Evolutionary conservation across 1,140 invertebrate genomes (phyloP).

Genomic region (Laupala kohalensis): DNA sequence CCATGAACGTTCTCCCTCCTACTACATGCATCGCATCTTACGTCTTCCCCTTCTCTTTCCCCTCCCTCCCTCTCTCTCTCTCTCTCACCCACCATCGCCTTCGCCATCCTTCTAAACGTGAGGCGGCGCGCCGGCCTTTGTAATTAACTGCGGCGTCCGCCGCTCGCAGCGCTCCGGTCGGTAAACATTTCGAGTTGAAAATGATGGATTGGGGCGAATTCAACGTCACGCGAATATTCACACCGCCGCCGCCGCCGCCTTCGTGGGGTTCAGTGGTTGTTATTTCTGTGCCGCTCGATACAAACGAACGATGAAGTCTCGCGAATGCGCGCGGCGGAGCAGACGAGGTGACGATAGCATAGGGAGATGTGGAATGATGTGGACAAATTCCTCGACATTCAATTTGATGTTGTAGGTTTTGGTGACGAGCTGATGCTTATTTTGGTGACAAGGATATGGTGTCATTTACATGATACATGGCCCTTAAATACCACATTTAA

Average conservation of each 20-base stretch:
- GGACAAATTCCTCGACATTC: too few species aligned
- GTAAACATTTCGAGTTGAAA: not conserved
- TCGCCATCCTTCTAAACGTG: not conserved
- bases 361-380: too few species aligned
- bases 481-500: too few species aligned
- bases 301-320: not conserved
- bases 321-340: too few species aligned
- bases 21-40: not conserved
- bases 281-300: not conserved
- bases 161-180: not conserved
- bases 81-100: not conserved
- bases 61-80: not conserved
- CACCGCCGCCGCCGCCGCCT: too few species aligned
- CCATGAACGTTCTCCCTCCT: too few species aligned
- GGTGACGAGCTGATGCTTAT: too few species aligned
- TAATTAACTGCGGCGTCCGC: not conserved
- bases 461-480: too few species aligned
- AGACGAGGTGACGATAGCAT: not conserved
- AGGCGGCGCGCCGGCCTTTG: not conserved
- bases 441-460: too few species aligned
- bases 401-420: too few species aligned
- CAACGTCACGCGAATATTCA: not conserved
- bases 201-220: not conserved
- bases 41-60: not conserved
- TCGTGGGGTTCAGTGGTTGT: not conserved